Evolutionary conservation across 2,797 vertebrate species (phyloP).

Genomic region (Tympanoctomys barrerae): DNA sequence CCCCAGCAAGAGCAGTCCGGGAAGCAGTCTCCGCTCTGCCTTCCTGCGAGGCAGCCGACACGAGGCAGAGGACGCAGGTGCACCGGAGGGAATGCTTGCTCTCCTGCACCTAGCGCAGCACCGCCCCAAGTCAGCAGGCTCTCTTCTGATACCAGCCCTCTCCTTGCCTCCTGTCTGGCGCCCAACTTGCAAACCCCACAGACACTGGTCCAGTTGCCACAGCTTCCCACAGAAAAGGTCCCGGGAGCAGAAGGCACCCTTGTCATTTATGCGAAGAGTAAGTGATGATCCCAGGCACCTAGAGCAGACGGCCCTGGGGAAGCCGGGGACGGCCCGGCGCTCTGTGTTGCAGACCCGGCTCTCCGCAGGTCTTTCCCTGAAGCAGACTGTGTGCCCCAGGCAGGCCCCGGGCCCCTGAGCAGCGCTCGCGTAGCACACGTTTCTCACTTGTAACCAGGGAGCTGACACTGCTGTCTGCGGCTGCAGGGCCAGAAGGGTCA

Average conservation of each 20-base stretch:
- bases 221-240: background rate
- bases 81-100: background rate
- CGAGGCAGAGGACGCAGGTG: no score
- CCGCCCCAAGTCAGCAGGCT: background rate
- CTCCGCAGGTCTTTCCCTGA: background rate
- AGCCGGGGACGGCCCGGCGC: background rate
- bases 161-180: conserved; percentile 6
- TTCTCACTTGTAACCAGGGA: background rate
- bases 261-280: background rate
- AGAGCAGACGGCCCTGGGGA: background rate
- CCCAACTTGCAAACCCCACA: background rate
- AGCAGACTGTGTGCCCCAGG: background rate
- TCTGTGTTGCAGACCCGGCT: background rate
- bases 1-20: conserved; percentile 25
- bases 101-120: background rate
- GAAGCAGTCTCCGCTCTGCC: background rate
- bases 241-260: background rate
- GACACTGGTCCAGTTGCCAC: background rate
- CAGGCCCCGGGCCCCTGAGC: background rate
- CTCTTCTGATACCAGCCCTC: background rate
- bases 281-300: background rate
- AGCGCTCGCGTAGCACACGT: background rate
- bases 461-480: background rate
- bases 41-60: background rate
- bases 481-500: background rate